phyloP scores from a whole-genome alignment of 2,797 vertebrate genomes.

The Neosalanx taihuensis region DNA sequence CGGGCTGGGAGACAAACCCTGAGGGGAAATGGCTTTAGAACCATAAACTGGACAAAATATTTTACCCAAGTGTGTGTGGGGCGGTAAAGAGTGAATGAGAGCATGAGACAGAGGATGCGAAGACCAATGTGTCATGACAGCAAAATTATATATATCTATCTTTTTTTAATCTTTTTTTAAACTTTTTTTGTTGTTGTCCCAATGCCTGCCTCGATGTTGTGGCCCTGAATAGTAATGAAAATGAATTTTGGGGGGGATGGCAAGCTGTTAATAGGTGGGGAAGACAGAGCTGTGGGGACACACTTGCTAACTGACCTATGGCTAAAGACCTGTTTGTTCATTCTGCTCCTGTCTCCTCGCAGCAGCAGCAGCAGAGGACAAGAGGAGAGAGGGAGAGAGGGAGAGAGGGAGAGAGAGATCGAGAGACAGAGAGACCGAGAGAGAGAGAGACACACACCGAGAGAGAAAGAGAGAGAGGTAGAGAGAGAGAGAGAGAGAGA shows the following conservation, averaged over 20 bases:
- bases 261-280: constrained; percentile 17
- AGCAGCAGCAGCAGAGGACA: constrained; percentile 57
- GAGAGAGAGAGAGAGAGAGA: neutral
- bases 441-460: constrained; percentile 23
- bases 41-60: neutral
- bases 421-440: constrained; percentile 1
- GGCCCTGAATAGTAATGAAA: constrained; percentile 33
- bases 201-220: constrained; percentile 19
- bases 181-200: constrained; percentile 2
- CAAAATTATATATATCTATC: constrained; percentile 16
- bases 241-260: constrained; percentile 29
- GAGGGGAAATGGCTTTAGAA: constrained; percentile 9
- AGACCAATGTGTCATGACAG: constrained; percentile 32
- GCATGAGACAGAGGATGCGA: constrained; percentile 4
- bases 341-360: constrained; percentile 66
- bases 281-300: constrained; percentile 37
- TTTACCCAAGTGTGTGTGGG: neutral
- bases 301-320: constrained; percentile 44
- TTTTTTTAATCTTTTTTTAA: too few relatives aligned
- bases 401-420: constrained; percentile 18
- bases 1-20: too few relatives aligned
- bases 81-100: constrained; percentile 5
- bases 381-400: constrained; percentile 22
- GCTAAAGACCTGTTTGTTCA: constrained; percentile 62
- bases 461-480: neutral